Percentiles rank a stretch among this genome's conserved stretches.
Evolutionary conservation across 2,888 invertebrate genomes (phyloP).

Genomic region (Dicycla oo): DNA sequence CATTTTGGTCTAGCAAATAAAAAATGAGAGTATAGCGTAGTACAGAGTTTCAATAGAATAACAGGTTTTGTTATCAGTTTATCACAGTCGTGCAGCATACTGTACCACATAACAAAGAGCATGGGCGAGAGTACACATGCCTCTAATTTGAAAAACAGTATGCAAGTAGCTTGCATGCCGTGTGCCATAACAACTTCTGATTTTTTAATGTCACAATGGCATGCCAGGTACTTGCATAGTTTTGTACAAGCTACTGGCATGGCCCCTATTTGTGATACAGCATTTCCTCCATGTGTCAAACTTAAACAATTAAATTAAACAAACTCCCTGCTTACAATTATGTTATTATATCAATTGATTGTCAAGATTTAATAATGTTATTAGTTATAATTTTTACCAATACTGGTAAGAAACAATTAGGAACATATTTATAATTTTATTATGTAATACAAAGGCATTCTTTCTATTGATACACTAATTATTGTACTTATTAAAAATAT

Average conservation of each 20-base stretch:
- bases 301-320: conserved; percentile 36
- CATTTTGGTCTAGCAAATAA: too few species aligned
- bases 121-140: too few species aligned
- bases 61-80: not conserved
- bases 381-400: conserved; percentile 29
- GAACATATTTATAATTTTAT: conserved; percentile 35
- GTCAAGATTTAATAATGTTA: conserved; percentile 26
- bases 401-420: conserved; percentile 34
- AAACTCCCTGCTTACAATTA: conserved; percentile 18
- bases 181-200: too few species aligned
- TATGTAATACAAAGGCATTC: conserved; percentile 33
- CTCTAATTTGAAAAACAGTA: too few species aligned
- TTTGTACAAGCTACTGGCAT: too few species aligned
- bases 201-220: too few species aligned
- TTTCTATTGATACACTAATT: conserved; percentile 24
- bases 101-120: not conserved
- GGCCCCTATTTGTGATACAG: not conserved
- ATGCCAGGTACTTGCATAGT: too few species aligned
- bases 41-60: not conserved
- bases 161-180: too few species aligned
- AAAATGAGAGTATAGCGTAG: too few species aligned
- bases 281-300: conserved; percentile 15
- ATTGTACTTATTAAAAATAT: conserved; percentile 38
- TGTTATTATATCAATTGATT: conserved; percentile 29
- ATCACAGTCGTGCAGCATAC: not conserved